Conservation (phyloP, 2,888 invertebrate genomes). For the Dryococelus australis region DNA sequence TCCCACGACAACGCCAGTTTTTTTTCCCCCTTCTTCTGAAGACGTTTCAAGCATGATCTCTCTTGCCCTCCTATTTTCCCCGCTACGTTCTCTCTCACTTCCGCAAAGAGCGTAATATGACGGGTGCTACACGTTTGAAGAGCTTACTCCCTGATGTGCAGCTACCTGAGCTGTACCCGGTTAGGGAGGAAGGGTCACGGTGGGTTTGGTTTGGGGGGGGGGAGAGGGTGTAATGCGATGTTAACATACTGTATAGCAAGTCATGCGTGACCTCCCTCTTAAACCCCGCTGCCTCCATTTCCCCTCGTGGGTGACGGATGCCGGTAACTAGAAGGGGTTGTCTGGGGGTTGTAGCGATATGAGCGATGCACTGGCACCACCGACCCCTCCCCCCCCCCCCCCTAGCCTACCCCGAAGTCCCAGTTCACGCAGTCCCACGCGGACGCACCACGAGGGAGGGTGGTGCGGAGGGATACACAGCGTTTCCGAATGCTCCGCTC, state of each 20-base stretch:
- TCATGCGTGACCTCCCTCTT: not conserved
- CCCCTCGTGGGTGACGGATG: not conserved
- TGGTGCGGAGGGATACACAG: too few species aligned
- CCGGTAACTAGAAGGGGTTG: not conserved
- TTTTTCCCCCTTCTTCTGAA: not conserved
- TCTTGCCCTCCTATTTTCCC: not conserved
- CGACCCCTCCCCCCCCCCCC: not conserved
- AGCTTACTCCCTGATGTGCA: not conserved
- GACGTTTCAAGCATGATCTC: not conserved
- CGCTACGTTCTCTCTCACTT: not conserved
- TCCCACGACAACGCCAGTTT: not conserved
- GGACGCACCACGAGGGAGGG: too few species aligned
- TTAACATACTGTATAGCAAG: not conserved
- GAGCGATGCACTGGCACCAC: not conserved
- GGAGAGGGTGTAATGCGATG: not conserved
- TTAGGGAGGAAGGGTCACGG: too few species aligned
- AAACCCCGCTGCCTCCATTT: not conserved
- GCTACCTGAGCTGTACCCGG: not conserved
- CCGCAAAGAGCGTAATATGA: not conserved
- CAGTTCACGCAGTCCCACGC: too few species aligned
- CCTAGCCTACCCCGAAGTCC: too few species aligned
- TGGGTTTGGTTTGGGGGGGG: too few species aligned
- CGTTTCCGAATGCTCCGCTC: not conserved
- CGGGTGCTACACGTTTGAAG: not conserved
- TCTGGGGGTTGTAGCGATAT: not conserved